Evolutionary conservation across 2,113 vertebrate species (phyloP), one percentile per base, ranked within the genome.

Genomic region (Gymnogyps californianus): DNA sequence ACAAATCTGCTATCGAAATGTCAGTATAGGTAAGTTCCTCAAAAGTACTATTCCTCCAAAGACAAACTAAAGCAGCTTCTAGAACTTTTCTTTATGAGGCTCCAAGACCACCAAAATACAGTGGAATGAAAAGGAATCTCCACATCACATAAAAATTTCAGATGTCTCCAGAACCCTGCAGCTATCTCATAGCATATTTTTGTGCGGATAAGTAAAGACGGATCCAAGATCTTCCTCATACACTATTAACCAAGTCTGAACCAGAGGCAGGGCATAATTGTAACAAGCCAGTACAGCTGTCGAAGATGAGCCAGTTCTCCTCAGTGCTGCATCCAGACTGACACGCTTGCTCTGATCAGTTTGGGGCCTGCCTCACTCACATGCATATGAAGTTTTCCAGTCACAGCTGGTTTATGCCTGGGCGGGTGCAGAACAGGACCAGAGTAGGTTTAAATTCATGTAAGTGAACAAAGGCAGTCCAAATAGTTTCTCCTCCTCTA

Each of bases 201-300:
- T 6, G 6, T 11, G 18, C 13, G 28, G 26, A 1, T 52, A 16
- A 62, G 18, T 25, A 31, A 67, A 57, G 47, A 17, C 13, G 32
- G 32, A 81, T 20, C 24, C 71, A 54, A 91, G 29, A 34, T 38
- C 51, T 62, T 62, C 46, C 69, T 75, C 28, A 36, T 26, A 21
- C 6, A 18, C 22, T 47, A 10, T 11, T 13, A 34, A 42, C 16
- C 17, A 44, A 44, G 22, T 2, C 13, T 44, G 54, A 93, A 66
- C 4, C 34, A 65, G 34, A 77, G 36, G 42, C 40, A 28, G 0
- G 0, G 26, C 3, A 2, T 3, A 14, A 36, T 0, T 36, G 14
- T 32, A 36, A 70, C 51, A 57, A 72, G 46, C 9, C 69, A 74
- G 26, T 3, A 36, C 36, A 44, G 3, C 4, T 13, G 59, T 2